Evolutionary conservation across 2,113 vertebrate species (phyloP).

Genomic region (Colossoma macropomum): DNA sequence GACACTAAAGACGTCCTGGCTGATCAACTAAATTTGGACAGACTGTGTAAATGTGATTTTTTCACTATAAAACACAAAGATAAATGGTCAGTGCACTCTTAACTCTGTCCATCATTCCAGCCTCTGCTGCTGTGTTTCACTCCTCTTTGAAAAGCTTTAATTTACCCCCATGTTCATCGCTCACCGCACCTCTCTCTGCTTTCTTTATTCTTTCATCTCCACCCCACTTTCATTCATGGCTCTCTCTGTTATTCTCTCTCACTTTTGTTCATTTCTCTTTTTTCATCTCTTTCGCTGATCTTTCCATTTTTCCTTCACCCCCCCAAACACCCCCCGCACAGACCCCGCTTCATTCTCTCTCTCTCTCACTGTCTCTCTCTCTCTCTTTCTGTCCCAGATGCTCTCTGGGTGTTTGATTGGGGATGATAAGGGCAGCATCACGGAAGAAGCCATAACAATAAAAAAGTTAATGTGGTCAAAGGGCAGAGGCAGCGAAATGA

Average conservation of each 20-base stretch:
- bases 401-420: conserved; percentile 79
- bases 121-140: background rate
- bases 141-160: background rate
- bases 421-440: conserved; percentile 73
- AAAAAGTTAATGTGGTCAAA: conserved; percentile 80
- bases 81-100: background rate
- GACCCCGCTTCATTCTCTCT: conserved; percentile 36
- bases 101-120: too few species aligned
- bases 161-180: background rate
- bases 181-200: background rate
- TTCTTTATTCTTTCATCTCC: background rate
- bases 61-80: too few species aligned
- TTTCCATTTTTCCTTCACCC: too few species aligned
- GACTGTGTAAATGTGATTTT: too few species aligned
- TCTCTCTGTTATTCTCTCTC: background rate
- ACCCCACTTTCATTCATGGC: background rate
- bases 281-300: too few species aligned
- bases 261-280: too few species aligned
- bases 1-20: too few species aligned
- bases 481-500: conserved; percentile 64
- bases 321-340: too few species aligned
- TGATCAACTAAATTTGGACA: too few species aligned
- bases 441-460: conserved; percentile 69
- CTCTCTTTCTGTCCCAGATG: conserved; percentile 62
- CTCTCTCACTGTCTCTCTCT: conserved; percentile 34